Evolutionary conservation across 2,888 invertebrate species (phyloP).

Genomic region (Nymphalis polychloros): DNA sequence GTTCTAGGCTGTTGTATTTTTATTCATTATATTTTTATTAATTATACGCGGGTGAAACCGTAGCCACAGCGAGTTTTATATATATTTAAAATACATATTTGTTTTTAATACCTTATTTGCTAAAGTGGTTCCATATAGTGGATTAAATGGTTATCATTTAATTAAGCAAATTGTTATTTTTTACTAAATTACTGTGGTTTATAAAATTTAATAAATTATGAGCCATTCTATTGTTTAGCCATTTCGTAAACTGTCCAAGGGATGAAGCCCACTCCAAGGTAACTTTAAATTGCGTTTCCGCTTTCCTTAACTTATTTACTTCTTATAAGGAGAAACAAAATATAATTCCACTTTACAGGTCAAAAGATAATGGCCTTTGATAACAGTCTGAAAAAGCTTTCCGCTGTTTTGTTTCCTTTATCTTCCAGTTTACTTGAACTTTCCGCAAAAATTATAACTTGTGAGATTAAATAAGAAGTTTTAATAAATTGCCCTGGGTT

Average conservation of each 20-base stretch:
- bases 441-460: slow-evolving; percentile 78
- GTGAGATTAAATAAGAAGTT: slow-evolving; percentile 77
- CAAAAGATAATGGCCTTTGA: slow-evolving; percentile 80
- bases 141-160: no score
- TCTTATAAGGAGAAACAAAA: slow-evolving; percentile 77
- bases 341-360: slow-evolving; percentile 80
- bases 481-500: slow-evolving; percentile 74
- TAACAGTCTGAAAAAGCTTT: slow-evolving; percentile 80
- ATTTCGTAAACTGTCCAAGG: slow-evolving; percentile 3
- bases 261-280: slow-evolving; percentile 60
- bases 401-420: slow-evolving; percentile 80
- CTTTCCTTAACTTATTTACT: slow-evolving; percentile 75
- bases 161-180: no score
- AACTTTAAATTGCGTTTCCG: slow-evolving; percentile 77
- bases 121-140: no score
- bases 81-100: no score
- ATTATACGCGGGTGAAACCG: no score
- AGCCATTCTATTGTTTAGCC: slow-evolving; percentile 45
- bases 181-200: neutral
- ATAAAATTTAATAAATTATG: slow-evolving; percentile 22
- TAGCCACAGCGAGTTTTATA: no score
- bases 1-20: no score
- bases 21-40: no score
- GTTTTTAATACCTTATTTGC: no score
- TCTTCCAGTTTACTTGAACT: slow-evolving; percentile 74